These are phyloP conservation scores for Phycodurus eques DNA, from an alignment of 2,113 vertebrate species.

Conservation along the genomic window DNA sequence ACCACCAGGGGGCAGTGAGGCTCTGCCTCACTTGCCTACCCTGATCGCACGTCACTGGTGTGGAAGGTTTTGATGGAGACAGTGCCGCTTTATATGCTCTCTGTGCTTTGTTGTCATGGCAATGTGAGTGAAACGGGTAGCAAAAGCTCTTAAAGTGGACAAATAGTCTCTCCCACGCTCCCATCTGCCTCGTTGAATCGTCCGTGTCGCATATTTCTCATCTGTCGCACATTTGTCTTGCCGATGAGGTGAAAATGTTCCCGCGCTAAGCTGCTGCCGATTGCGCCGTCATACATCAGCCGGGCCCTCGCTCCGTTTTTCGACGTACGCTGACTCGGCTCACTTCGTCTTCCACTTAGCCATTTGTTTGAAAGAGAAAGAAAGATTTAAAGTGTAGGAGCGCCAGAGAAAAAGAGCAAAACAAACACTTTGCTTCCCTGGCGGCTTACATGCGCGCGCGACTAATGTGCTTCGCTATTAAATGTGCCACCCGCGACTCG, in stretches of 20 bases:
- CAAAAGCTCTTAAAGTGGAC: background rate
- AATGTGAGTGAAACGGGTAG: background rate
- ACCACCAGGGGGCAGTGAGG: too few relatives aligned
- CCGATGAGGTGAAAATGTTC: background rate
- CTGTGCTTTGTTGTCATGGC: background rate
- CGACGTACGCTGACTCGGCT: background rate
- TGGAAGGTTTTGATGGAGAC: background rate
- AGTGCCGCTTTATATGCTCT: background rate
- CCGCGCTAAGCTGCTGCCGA: background rate
- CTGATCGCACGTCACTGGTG: too few relatives aligned
- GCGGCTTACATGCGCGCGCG: constrained; percentile 24
- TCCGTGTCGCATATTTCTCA: background rate
- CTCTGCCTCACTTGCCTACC: too few relatives aligned
- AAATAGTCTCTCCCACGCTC: background rate
- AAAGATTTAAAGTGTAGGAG: constrained; percentile 18
- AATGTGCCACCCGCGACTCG: constrained; percentile 40
- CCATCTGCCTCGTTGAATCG: background rate
- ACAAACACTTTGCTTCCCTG: constrained; percentile 30
- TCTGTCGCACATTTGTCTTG: background rate
- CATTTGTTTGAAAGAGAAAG: constrained; percentile 27
- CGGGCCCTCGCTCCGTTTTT: background rate
- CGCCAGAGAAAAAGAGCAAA: constrained; percentile 24
- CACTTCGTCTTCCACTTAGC: background rate
- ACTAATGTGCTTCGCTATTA: constrained; percentile 38
- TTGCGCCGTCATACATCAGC: background rate